Conservation (phyloP, 2,113 vertebrate genomes). For the Malurus melanocephalus region DNA sequence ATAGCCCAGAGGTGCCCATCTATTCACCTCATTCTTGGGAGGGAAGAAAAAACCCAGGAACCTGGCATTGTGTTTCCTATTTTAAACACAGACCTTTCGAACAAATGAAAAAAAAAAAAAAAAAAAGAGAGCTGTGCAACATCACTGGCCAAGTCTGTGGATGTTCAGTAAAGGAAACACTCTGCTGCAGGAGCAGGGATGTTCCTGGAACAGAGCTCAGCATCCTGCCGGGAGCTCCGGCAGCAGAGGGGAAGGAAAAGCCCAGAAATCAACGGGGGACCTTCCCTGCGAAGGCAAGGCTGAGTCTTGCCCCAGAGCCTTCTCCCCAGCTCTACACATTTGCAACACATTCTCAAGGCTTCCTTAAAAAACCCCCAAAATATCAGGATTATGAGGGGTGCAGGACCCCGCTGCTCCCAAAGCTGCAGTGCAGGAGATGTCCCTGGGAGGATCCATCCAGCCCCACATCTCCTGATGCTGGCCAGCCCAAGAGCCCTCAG, state of each 20-base stretch:
- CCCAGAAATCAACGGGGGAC: not conserved
- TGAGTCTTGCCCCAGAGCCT: not conserved
- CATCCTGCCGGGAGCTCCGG: not conserved
- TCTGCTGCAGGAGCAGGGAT: not conserved
- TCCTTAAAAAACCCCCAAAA: not conserved
- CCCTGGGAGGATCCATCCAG: not conserved
- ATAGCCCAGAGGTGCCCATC: not conserved
- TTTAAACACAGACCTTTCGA: not conserved
- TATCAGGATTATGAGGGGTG: rapidly evolving
- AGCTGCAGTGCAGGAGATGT: not conserved
- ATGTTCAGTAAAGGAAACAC: not conserved
- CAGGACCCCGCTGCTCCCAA: not conserved
- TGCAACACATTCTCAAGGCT: not conserved
- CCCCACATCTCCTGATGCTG: not conserved
- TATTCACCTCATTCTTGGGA: not conserved
- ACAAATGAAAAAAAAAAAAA: not conserved
- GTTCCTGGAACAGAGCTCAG: rapidly evolving
- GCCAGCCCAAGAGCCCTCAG: not conserved
- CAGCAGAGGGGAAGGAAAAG: not conserved
- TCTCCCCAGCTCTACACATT: not conserved
- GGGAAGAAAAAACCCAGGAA: not conserved
- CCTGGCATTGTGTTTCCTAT: not conserved
- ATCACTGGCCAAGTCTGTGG: not conserved
- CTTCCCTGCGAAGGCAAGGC: not conserved
- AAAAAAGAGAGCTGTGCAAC: not conserved